Conservation (phyloP, 2,888 invertebrate species). For the Gymnoscelis rufifasciata region DNA sequence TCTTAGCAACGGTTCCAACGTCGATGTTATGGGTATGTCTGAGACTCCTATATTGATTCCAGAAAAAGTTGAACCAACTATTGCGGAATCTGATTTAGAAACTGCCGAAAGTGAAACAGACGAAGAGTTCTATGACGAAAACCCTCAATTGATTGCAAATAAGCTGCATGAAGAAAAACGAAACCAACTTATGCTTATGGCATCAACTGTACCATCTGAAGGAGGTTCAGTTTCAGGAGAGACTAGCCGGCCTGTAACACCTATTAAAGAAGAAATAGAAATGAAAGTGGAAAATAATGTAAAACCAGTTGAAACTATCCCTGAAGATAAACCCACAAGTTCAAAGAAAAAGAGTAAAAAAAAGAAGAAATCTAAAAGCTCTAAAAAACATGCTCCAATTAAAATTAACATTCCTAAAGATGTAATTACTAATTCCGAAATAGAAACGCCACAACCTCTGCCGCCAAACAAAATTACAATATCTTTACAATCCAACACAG, state of each 20-base stretch:
- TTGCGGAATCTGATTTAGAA: constrained; percentile 90
- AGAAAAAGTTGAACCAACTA: constrained; percentile 78
- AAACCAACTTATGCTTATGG: constrained; percentile 81
- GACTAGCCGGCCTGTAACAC: constrained; percentile 81
- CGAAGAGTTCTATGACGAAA: constrained; percentile 92
- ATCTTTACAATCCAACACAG: constrained; percentile 73
- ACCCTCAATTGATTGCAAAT: constrained; percentile 86
- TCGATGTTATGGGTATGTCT: constrained; percentile 74
- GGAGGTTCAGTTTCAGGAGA: constrained; percentile 79
- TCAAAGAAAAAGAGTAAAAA: constrained; percentile 86
- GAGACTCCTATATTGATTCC: constrained; percentile 68
- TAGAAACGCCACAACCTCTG: constrained; percentile 41
- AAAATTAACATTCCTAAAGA: constrained; percentile 81
- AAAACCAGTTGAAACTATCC: constrained; percentile 45
- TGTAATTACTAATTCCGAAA: constrained; percentile 54
- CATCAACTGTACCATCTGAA: constrained; percentile 81
- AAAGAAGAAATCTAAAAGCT: constrained; percentile 75
- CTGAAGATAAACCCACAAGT: constrained; percentile 70
- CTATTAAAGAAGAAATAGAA: constrained; percentile 57
- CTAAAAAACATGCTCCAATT: constrained; percentile 71
- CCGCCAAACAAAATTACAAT: constrained; percentile 71
- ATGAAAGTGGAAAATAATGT: constrained; percentile 7
- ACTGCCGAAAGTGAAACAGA: constrained; percentile 92
- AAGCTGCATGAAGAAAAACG: constrained; percentile 87
- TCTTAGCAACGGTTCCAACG: constrained; percentile 71